Evolutionary conservation across 1,140 invertebrate genomes (phyloP), one percentile per base, ranked within the genome.

Genomic region (Coptotermes formosanus): DNA sequence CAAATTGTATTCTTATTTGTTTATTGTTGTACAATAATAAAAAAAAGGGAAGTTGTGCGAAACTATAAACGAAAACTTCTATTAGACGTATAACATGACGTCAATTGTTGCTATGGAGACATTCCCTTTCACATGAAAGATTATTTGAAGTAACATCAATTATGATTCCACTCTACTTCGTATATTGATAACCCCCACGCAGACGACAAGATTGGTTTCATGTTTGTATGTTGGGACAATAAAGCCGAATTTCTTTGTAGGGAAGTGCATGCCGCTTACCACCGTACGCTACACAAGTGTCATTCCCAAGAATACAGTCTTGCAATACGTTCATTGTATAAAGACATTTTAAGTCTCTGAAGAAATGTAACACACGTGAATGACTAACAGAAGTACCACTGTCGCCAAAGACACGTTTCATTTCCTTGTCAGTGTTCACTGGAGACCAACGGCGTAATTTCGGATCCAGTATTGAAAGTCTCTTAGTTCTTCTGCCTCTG

Each of bases 1-100:
- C 64, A 75, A 75, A 30, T 75, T 75, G 64, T 75, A 75, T 75
- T 75, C n/a, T 30, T 75, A 75, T 75, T 75, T 75, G 25, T 75
- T 75, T 75, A 75, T 75, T 75, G n/a, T 75, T 75, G 25, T 75
- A 30, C 14, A 75, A 75, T 30, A 75, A 30, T 30, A 75, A 75
- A 75, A 75, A 75, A 75, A 75, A n/a, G n/a, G 64, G 30, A 75
- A 75, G 64, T 75, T 75, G 2, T 75, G 64, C 7, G 64, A 75
- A 75, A 75, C n/a, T 75, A n/a, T n/a, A 38, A 75, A 75, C n/a
- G 64, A 75, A 75, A 64, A 64, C 21, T 55, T 75, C 64, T 75
- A 75, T 11, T 25, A 75, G 25, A 75, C 14, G 30, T 30, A 75
- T n/a, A 75, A 75, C 9, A 30, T 75, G 64, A 75, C 64, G 25